These are phyloP conservation scores for Anarsia innoxiella DNA, from an alignment of 2,888 invertebrate genomes.

Conservation along the genomic window DNA sequence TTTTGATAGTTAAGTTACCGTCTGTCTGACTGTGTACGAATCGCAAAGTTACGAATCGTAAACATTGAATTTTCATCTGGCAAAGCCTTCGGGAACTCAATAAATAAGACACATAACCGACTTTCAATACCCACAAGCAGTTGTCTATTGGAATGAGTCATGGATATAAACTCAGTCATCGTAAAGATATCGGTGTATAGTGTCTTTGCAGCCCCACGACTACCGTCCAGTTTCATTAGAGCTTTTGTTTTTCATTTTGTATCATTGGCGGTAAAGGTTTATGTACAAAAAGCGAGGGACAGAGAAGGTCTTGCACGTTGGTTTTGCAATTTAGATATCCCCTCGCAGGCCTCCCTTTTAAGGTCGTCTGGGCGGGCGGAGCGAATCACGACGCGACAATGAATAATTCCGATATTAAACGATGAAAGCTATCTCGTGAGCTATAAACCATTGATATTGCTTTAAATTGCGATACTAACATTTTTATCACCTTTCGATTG, in stretches of 20 bases:
- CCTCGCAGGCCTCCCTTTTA: slow-evolving; percentile 19
- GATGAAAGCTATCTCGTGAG: slow-evolving; percentile 6
- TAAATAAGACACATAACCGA: too few species aligned
- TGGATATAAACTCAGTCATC: slow-evolving; percentile 9
- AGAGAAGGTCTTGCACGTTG: slow-evolving; percentile 19
- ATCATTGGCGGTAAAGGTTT: neutral
- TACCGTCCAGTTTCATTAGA: neutral
- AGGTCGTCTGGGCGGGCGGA: slow-evolving; percentile 27
- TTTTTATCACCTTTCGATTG: too few species aligned
- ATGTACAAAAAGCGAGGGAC: too few species aligned
- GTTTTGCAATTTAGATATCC: slow-evolving; percentile 21
- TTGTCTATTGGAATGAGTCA: slow-evolving; percentile 12
- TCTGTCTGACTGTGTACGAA: too few species aligned
- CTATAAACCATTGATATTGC: slow-evolving; percentile 8
- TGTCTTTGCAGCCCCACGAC: slow-evolving; percentile 1
- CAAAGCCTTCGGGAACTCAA: too few species aligned
- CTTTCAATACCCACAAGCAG: too few species aligned
- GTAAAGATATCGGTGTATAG: slow-evolving; percentile 8
- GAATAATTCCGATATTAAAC: slow-evolving; percentile 19
- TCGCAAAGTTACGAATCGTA: too few species aligned
- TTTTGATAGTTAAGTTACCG: too few species aligned
- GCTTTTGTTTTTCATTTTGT: neutral
- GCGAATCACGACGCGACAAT: slow-evolving; percentile 31
- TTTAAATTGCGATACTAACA: slow-evolving; percentile 2
- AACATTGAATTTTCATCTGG: too few species aligned